A percentile compares a stretch with the other conserved stretches of the same genome.
These are phyloP conservation scores for Myrmophylax atrothorax DNA, from an alignment of 2,113 vertebrate genomes.

Conservation along the genomic window DNA sequence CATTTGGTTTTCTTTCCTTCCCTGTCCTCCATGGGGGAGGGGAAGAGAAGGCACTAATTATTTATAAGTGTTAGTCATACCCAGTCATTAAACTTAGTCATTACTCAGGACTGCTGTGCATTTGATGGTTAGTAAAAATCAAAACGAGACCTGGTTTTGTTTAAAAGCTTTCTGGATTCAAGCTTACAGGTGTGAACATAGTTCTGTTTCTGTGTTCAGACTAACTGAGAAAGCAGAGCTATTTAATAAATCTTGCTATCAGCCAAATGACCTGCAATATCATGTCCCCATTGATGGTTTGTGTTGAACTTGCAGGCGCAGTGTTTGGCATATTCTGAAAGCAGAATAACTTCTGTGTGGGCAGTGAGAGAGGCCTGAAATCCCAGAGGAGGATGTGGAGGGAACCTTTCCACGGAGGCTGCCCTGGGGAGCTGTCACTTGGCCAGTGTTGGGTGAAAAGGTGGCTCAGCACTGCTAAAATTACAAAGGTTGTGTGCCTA, in stretches of 20 bases:
- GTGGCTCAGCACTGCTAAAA: neutral
- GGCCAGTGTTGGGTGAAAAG: fast-evolving
- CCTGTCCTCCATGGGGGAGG: neutral
- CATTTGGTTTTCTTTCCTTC: slow-evolving; percentile 14
- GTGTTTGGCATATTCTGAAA: neutral
- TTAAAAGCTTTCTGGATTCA: neutral
- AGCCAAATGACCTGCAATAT: neutral
- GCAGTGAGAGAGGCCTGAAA: neutral
- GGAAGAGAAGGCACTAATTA: slow-evolving; percentile 53
- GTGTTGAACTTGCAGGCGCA: neutral
- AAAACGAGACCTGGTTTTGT: slow-evolving; percentile 9
- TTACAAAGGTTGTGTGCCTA: neutral
- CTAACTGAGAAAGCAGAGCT: neutral
- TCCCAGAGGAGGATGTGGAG: neutral
- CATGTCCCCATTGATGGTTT: neutral
- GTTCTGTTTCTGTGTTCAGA: neutral
- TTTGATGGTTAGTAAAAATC: slow-evolving; percentile 56
- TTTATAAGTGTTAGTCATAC: slow-evolving; percentile 67
- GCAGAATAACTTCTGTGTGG: neutral
- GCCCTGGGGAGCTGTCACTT: neutral
- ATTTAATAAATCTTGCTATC: neutral
- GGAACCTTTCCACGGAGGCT: neutral
- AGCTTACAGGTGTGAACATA: slow-evolving; percentile 34
- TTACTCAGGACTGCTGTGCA: slow-evolving; percentile 55
- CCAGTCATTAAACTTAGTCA: slow-evolving; percentile 61